Conservation (phyloP, 30 jellyfish, hydroid and myxozoan genomes). For the Aurelia sp. region DNA sequence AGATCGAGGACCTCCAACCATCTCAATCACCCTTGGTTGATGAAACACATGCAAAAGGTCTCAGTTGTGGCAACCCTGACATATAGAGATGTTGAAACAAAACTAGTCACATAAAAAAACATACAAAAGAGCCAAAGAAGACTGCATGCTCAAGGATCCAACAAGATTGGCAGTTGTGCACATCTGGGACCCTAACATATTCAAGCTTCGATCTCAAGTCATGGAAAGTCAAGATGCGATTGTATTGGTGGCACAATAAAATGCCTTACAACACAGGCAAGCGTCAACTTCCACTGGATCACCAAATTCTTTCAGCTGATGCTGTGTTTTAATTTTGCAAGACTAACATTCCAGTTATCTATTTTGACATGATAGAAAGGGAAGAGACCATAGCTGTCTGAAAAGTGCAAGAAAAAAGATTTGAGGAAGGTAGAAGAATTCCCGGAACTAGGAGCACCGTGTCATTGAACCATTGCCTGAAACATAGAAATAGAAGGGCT, state of each 20-base stretch:
- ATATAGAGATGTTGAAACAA: neutral
- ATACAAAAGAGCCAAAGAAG: slow-evolving; percentile 14
- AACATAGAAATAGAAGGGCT: too few relatives aligned
- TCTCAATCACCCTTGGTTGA: neutral
- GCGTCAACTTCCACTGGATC: neutral
- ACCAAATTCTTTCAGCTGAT: slow-evolving; percentile 1
- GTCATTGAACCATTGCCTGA: too few relatives aligned
- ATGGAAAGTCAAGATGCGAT: too few relatives aligned
- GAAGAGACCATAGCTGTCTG: neutral
- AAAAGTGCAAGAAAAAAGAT: neutral
- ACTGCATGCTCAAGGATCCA: slow-evolving; percentile 18
- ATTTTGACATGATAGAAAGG: neutral
- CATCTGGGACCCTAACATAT: too few relatives aligned
- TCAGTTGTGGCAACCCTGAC: slow-evolving; percentile 1
- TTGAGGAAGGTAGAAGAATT: neutral
- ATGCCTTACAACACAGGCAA: neutral
- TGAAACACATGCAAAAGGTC: slow-evolving; percentile 10
- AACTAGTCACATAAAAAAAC: neutral
- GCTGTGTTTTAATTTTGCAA: neutral
- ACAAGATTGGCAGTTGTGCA: too few relatives aligned
- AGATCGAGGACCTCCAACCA: neutral
- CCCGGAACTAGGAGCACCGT: too few relatives aligned
- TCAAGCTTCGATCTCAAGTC: too few relatives aligned
- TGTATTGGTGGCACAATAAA: neutral
- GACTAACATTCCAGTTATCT: neutral